phyloP scores from a whole-genome alignment of 2,113 vertebrate genomes.

The Gymnobelideus leadbeateri region DNA sequence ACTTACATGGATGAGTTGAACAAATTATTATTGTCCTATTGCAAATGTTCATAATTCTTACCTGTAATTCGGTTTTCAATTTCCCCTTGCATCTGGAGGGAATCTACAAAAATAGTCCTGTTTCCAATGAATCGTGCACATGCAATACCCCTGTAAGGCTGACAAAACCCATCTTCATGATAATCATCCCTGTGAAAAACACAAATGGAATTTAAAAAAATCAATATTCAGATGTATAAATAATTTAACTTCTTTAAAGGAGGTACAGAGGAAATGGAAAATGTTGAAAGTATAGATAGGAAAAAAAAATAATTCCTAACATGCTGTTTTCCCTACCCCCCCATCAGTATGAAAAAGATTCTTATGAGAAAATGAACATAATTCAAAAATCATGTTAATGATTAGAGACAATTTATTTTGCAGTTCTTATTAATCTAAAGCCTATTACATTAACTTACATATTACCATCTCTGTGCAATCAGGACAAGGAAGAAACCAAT shows the following conservation, averaged over 20 bases:
- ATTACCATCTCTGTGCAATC: background rate
- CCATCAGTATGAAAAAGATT: background rate
- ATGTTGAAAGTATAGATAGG: background rate
- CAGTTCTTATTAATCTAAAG: background rate
- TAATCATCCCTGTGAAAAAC: constrained; percentile 87
- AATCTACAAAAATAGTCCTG: constrained; percentile 97
- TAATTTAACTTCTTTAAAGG: constrained; percentile 24
- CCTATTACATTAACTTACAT: background rate
- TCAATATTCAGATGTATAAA: constrained; percentile 2
- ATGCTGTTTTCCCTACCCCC: background rate
- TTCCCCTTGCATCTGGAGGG: constrained; percentile 98
- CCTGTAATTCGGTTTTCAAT: constrained; percentile 98
- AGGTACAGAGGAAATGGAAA: background rate
- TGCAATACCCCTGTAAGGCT: constrained; percentile 97
- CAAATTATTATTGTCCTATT: accelerated
- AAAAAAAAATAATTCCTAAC: background rate
- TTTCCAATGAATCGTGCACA: constrained; percentile 98
- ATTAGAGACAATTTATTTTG: background rate
- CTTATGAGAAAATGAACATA: background rate
- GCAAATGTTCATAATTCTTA: constrained; percentile 72
- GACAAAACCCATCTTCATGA: constrained; percentile 95
- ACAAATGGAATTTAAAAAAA: constrained; percentile 67
- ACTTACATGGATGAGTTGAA: background rate
- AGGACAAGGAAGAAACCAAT: background rate
- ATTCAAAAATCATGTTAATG: background rate